Conservation (phyloP, 92 coral and sea anemone species). For the Paragorgia papillata region DNA sequence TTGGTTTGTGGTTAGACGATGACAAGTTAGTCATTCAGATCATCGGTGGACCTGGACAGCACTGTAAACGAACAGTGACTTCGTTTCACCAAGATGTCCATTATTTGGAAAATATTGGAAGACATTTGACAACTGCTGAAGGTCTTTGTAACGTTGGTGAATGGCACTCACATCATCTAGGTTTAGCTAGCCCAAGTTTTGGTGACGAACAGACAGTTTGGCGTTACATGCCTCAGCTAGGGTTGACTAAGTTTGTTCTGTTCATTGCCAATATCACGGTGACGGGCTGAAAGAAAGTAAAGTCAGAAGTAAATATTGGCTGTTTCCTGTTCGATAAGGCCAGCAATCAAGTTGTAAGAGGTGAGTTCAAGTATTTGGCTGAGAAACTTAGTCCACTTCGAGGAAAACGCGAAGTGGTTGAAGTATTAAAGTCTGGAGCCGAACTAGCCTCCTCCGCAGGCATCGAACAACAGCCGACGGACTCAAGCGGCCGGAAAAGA, state of each 20-base stretch:
- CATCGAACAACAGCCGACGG: too few relatives aligned
- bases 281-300: not conserved
- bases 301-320: conserved; percentile 40
- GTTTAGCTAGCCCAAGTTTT: conserved; percentile 62
- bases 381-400: not conserved
- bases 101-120: conserved; percentile 69
- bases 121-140: conserved; percentile 52
- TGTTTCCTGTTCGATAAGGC: conserved; percentile 60
- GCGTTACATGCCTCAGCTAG: conserved; percentile 62
- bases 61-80: conserved; percentile 56
- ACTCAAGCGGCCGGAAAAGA: not conserved
- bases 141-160: conserved; percentile 86
- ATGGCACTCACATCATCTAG: conserved; percentile 90
- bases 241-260: conserved; percentile 62
- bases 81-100: conserved; percentile 75
- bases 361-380: not conserved
- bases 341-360: not conserved
- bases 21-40: conserved; percentile 59
- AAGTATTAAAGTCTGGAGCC: not conserved
- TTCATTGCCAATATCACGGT: conserved; percentile 74
- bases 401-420: not conserved
- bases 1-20: conserved; percentile 85
- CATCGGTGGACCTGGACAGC: conserved; percentile 77
- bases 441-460: too few relatives aligned
- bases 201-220: conserved; percentile 72